Base-by-base conservation (phyloP, 2,888 invertebrate species). In the Coenonympha arcania region DNA sequence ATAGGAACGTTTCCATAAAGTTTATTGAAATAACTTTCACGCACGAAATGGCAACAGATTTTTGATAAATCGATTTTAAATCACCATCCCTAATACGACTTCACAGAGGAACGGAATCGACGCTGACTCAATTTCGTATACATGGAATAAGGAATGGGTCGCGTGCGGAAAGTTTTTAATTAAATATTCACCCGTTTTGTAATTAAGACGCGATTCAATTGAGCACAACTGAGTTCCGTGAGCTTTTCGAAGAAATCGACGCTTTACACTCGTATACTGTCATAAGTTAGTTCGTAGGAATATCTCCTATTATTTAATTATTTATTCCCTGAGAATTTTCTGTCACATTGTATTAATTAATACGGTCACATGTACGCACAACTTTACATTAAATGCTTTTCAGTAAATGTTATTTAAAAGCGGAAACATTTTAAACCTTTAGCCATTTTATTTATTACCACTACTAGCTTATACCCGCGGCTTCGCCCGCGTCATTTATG, bases 141-240 rank as follows among this genome's bases (percentile, higher is more conserved):
- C 82, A 79, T 79, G 81, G 79, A 82, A 80, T 82, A 83, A 84
- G 80, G 74, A 79, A 82, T 80, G 77, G 76, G 80, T 81, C 79
- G 84, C 82, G 79, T 82, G 81, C 77, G 76, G 76, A 79, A 82
- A 85, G 73, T 83, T 84, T 83, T 84, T 82, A 84, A 83, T 85
- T 83, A 84, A 83, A 83, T 81, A 83, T 81, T 82, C 82, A 82
- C 76, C 76, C 72, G 79, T 79, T 80, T 81, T 74, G 82, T 84
- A 82, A 85, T 84, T 79, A 82, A 84, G 80, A 82, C 74, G 74
- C 73, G 71, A 79, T 81, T 79, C 73, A 76, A 79, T 78, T 72
- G 76, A 70, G 69, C 65, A 79, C 76, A 79, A 77, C 76, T 66
- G 73, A 71, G 72, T 67, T 76, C 71, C 68, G 71, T 73, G 69